Conservation (phyloP, 2,113 vertebrate genomes). For the Aviceda subcristata region DNA sequence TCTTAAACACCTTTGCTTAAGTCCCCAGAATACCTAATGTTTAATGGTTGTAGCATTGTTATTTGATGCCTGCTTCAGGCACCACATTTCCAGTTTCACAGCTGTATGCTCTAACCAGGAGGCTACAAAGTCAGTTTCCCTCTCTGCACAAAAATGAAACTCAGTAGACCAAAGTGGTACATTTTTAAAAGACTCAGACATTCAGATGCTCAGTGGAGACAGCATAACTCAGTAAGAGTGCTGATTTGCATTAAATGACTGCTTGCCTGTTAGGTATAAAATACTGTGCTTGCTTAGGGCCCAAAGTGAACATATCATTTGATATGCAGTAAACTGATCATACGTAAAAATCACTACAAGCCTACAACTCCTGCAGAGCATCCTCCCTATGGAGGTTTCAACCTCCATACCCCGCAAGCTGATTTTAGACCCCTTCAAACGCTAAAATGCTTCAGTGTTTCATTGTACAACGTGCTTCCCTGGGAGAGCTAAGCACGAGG, state of each 20-base stretch:
- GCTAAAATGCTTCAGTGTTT: accelerated
- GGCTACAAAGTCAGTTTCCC: neutral
- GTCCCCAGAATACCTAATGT: neutral
- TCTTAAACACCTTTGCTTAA: neutral
- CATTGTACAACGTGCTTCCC: accelerated
- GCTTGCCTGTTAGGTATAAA: accelerated
- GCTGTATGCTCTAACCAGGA: neutral
- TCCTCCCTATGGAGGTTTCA: accelerated
- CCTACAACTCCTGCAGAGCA: neutral
- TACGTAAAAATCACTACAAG: accelerated
- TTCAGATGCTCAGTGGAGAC: neutral
- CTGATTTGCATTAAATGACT: neutral
- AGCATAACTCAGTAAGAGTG: accelerated
- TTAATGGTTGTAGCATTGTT: neutral
- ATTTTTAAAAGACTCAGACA: neutral
- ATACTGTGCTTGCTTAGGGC: neutral
- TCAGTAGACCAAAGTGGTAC: neutral
- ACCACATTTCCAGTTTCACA: neutral
- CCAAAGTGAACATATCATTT: accelerated
- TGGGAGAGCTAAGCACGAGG: accelerated
- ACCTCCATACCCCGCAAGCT: accelerated
- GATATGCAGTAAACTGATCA: accelerated
- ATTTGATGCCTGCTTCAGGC: neutral
- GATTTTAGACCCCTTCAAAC: neutral
- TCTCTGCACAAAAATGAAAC: neutral